A percentile compares a stretch with the other conserved stretches of the same genome.
phyloP scores from a whole-genome alignment of 1,140 invertebrate genomes.

The Cotesia glomerata region DNA sequence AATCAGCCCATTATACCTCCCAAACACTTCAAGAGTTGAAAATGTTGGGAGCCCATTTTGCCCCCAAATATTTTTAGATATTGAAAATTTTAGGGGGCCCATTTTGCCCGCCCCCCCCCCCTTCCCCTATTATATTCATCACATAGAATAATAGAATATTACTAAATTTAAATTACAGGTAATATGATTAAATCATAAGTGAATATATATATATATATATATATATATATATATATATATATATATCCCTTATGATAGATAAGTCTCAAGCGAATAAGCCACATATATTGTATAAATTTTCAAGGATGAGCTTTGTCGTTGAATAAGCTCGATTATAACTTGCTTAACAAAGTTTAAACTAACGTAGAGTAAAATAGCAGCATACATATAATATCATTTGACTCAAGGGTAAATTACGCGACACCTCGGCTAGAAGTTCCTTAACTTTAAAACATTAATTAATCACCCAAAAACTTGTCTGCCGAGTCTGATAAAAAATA shows the following conservation, averaged over 20 bases:
- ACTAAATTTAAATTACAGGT: too few relatives aligned
- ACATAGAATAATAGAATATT: too few relatives aligned
- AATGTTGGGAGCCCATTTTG: too few relatives aligned
- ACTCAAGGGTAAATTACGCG: neutral
- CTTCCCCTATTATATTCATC: too few relatives aligned
- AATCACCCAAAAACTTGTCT: neutral
- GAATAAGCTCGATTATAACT: constrained; percentile 47
- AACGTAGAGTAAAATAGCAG: neutral
- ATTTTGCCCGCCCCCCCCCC: too few relatives aligned
- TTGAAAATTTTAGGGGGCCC: too few relatives aligned
- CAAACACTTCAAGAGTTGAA: too few relatives aligned
- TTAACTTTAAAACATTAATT: constrained; percentile 11
- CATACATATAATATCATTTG: constrained; percentile 4
- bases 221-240: too few relatives aligned
- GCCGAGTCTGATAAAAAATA: neutral
- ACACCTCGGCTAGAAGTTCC: neutral
- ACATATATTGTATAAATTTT: neutral
- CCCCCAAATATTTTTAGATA: too few relatives aligned
- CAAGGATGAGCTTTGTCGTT: constrained; percentile 44
- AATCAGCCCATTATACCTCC: too few relatives aligned
- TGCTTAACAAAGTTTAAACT: constrained; percentile 1
- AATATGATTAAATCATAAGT: neutral
- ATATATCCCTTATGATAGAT: neutral
- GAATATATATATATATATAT: too few relatives aligned
- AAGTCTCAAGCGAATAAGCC: constrained; percentile 3